These are phyloP conservation scores for Aphyosemion australe DNA, from an alignment of 2,113 vertebrate genomes.

Conservation along the genomic window DNA sequence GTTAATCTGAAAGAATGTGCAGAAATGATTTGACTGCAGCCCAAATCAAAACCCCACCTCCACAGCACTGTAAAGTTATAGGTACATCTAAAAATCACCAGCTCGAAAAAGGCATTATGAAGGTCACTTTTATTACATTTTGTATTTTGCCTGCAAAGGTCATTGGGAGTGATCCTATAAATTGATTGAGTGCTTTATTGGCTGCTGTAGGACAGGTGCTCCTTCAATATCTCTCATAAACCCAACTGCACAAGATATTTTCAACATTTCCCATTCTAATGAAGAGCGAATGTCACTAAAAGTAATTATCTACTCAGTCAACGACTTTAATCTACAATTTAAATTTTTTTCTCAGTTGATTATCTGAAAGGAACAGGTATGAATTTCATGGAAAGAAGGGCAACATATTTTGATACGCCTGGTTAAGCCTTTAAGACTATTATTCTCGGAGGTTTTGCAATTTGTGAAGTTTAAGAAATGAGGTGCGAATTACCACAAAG, in stretches of 20 bases:
- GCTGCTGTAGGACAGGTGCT: constrained; percentile 35
- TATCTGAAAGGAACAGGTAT: background rate
- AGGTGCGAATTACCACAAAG: background rate
- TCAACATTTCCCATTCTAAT: constrained; percentile 21
- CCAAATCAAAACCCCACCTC: too few relatives aligned
- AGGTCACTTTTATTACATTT: constrained; percentile 41
- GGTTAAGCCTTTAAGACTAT: background rate
- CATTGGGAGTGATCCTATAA: constrained; percentile 41
- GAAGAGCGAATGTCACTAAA: constrained; percentile 3
- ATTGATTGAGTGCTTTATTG: constrained; percentile 54
- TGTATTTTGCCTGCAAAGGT: constrained; percentile 40
- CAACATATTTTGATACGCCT: background rate
- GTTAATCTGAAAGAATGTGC: too few relatives aligned
- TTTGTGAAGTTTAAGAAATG: background rate
- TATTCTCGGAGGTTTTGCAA: background rate
- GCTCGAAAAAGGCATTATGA: constrained; percentile 32
- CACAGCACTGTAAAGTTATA: background rate
- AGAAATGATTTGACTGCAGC: too few relatives aligned
- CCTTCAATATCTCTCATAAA: constrained; percentile 34
- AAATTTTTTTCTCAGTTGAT: background rate
- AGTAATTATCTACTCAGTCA: constrained; percentile 2
- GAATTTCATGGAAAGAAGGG: background rate
- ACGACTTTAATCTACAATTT: background rate
- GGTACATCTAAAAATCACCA: constrained; percentile 27
- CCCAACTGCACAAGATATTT: constrained; percentile 22